Base-by-base conservation (phyloP, 2,888 invertebrate species). In the Drosophila hamatofila region DNA sequence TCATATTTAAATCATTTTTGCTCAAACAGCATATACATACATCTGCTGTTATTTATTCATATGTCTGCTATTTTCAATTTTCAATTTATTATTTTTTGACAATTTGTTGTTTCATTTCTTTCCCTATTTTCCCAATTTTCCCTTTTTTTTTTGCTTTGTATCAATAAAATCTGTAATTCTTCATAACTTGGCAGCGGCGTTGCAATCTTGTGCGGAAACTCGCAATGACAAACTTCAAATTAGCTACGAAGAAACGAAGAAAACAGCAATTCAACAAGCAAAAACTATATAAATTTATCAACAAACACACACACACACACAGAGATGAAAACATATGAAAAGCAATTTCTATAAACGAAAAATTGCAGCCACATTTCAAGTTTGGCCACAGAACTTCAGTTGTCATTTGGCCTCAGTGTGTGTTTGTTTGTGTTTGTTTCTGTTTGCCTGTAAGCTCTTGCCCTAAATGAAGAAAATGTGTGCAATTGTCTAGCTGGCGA, bases 161-260 rank as follows among this genome's bases (percentile, higher is more conserved):
- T 18, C 66, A 61, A 70, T 61, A 49, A 60, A 60, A 51, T 70
- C 37, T 25, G 54, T 25, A 37, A 56, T 61, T 67, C 66, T 23
- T 46, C 44, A 64, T 41, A 64, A 27, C 41, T 35, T n/a, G 57
- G 23, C 33, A 23, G 41, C 51, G 27, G 65, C 63, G 49, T 69
- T 52, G 41, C 42, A 61, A 70, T 30, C 30, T 30, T 11, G 9
- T 30, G 30, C 61, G 62, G 35, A 12, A 35, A 62, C 48, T 63
- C 52, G 67, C 41, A 60, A 77, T 39, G 75, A 73, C 75, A 68
- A 81, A 86, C 87, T 86, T 86, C 56, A 81, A 81, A 81, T 83
- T 81, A 81, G 83, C 83, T 74, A 30, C 63, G 48, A 73, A 67
- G 48, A 73, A 67, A 63, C 78, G 63, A 48, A 63, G 57, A 60